These are phyloP conservation scores for Lophura nycthemera DNA, from an alignment of 2,113 vertebrate species.

Conservation along the genomic window DNA sequence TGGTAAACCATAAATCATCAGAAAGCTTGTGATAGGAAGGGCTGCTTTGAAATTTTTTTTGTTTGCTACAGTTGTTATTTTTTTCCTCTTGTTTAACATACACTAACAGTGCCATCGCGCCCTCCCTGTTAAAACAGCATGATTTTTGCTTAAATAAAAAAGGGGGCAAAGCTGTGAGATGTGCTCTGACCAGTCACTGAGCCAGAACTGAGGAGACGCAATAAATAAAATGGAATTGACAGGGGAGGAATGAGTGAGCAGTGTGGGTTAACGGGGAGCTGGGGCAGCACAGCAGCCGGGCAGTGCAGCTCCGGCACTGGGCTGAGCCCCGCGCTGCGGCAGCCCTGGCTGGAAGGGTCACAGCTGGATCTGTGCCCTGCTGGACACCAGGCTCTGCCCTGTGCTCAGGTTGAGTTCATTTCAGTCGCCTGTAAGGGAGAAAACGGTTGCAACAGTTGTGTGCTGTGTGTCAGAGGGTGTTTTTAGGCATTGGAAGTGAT, in stretches of 20 bases:
- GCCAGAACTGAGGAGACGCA: slow-evolving; percentile 38
- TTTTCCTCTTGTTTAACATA: slow-evolving; percentile 36
- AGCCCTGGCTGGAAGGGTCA: neutral
- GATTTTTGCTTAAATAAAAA: slow-evolving; percentile 56
- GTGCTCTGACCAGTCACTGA: slow-evolving; percentile 68
- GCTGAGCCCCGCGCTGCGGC: neutral
- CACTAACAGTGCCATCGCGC: neutral
- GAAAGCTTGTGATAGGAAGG: slow-evolving; percentile 80
- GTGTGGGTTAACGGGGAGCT: slow-evolving; percentile 28
- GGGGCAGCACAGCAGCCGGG: neutral
- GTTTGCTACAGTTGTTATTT: slow-evolving; percentile 71
- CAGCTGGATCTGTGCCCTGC: neutral
- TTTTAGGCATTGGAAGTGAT: neutral
- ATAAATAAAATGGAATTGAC: slow-evolving; percentile 64
- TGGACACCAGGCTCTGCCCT: neutral
- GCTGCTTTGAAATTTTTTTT: slow-evolving; percentile 72
- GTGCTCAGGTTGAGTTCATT: neutral
- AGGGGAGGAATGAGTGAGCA: slow-evolving; percentile 53
- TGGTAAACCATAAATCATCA: slow-evolving; percentile 88
- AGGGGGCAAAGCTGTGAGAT: neutral
- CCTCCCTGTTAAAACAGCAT: slow-evolving; percentile 5
- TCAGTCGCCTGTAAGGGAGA: neutral
- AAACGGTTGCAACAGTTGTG: slow-evolving; percentile 65
- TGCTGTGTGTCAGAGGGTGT: neutral
- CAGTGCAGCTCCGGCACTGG: neutral